Conservation (phyloP, 2,797 vertebrate genomes). For the Sebastes trivittatus region DNA sequence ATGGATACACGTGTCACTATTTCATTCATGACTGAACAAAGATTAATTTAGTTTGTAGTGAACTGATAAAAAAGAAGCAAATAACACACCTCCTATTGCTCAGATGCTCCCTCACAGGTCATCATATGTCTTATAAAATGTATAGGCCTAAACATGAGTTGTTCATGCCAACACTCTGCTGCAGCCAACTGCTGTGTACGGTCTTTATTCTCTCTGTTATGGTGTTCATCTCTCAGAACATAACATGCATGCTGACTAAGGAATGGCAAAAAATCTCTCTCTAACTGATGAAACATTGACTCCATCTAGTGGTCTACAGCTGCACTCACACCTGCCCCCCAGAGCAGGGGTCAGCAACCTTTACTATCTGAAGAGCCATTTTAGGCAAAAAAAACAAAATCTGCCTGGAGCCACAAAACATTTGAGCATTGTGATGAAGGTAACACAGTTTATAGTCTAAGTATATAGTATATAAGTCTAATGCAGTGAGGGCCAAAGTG, state of each 20-base stretch:
- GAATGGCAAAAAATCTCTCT: background rate
- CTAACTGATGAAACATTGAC: background rate
- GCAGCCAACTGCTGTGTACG: background rate
- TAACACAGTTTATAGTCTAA: too few species aligned
- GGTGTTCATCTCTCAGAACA: background rate
- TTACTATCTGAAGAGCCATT: too few species aligned
- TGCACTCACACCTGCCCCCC: background rate
- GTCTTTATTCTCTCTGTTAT: background rate
- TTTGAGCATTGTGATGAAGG: too few species aligned
- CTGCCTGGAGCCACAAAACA: too few species aligned
- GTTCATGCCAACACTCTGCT: too few species aligned
- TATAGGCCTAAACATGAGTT: background rate
- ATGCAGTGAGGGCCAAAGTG: too few species aligned
- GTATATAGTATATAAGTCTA: too few species aligned
- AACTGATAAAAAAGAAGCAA: too few species aligned
- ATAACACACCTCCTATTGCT: background rate
- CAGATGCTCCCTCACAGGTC: background rate
- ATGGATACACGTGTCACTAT: background rate
- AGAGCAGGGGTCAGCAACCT: too few species aligned
- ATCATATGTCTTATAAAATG: background rate
- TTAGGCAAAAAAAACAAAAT: too few species aligned
- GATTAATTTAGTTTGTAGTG: too few species aligned
- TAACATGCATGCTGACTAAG: background rate
- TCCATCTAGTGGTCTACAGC: constrained; percentile 23
- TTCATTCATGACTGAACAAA: background rate